phyloP scores from a whole-genome alignment of 2,113 vertebrate genomes.

The Prochilodus magdalenae region DNA sequence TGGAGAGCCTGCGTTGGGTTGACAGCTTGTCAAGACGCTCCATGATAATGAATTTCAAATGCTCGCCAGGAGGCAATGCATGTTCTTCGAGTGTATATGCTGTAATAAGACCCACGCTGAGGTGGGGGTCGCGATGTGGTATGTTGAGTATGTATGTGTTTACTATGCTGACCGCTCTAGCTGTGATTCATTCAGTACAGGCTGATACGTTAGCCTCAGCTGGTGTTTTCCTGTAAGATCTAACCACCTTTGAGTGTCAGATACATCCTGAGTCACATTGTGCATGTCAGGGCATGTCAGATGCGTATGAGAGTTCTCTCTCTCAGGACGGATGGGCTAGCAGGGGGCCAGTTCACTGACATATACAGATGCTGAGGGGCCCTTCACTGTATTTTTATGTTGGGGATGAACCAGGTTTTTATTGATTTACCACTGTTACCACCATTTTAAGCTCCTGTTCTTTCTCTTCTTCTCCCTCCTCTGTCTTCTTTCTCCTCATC shows the following conservation, averaged over 20 bases:
- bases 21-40: slow-evolving; percentile 58
- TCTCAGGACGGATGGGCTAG: slow-evolving; percentile 25
- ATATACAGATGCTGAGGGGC: not conserved
- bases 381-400: not conserved
- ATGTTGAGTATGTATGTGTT: not conserved
- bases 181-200: not conserved
- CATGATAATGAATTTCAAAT: slow-evolving; percentile 57
- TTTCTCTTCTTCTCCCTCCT: slow-evolving; percentile 21
- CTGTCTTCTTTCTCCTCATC: slow-evolving; percentile 6
- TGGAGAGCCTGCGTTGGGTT: slow-evolving; percentile 44
- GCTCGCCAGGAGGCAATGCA: slow-evolving; percentile 35
- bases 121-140: not conserved
- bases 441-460: slow-evolving; percentile 26
- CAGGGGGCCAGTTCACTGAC: not conserved
- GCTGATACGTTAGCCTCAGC: not conserved
- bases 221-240: not conserved
- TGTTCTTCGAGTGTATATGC: slow-evolving; percentile 16
- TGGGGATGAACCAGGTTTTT: not conserved
- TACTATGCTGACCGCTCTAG: slow-evolving; percentile 16
- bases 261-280: not conserved
- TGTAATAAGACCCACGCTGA: not conserved
- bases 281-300: slow-evolving; percentile 16
- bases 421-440: slow-evolving; percentile 33
- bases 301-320: slow-evolving; percentile 12
- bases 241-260: slow-evolving; percentile 23